Conservation (phyloP, 2,113 vertebrate species). For the Gnathonemus echidnorhynchus region DNA sequence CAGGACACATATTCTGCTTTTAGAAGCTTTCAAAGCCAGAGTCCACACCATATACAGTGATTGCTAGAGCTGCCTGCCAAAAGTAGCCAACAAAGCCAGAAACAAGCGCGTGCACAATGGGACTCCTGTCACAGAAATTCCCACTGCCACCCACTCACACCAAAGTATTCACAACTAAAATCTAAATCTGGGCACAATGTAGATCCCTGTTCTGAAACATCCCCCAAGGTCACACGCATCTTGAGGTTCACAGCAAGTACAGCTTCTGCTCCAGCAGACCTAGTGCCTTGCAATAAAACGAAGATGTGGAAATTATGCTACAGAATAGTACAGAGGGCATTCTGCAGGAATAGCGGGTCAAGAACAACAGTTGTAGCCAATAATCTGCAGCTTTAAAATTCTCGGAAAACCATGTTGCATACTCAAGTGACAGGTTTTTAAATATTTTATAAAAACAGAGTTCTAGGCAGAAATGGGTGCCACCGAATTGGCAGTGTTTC, state of each 20-base stretch:
- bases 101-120: not conserved
- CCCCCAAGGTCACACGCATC: not conserved
- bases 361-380: not conserved
- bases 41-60: not conserved
- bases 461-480: not conserved
- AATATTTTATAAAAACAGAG: not conserved
- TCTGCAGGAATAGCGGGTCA: not conserved
- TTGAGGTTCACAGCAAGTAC: not conserved
- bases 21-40: conserved; percentile 3
- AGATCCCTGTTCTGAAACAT: not conserved
- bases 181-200: not conserved
- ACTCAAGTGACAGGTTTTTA: not conserved
- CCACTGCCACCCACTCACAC: not conserved
- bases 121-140: not conserved
- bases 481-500: not conserved
- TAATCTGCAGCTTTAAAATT: not conserved
- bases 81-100: not conserved
- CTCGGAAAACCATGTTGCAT: not conserved
- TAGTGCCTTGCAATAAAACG: not conserved
- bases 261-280: not conserved
- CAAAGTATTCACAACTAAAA: conserved; percentile 2
- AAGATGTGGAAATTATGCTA: not conserved
- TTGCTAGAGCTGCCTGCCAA: conserved; percentile 6
- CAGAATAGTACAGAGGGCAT: not conserved
- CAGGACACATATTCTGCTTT: not conserved